These are phyloP conservation scores for Prolemur simus DNA, from an alignment of 2,113 vertebrate species.

Conservation along the genomic window DNA sequence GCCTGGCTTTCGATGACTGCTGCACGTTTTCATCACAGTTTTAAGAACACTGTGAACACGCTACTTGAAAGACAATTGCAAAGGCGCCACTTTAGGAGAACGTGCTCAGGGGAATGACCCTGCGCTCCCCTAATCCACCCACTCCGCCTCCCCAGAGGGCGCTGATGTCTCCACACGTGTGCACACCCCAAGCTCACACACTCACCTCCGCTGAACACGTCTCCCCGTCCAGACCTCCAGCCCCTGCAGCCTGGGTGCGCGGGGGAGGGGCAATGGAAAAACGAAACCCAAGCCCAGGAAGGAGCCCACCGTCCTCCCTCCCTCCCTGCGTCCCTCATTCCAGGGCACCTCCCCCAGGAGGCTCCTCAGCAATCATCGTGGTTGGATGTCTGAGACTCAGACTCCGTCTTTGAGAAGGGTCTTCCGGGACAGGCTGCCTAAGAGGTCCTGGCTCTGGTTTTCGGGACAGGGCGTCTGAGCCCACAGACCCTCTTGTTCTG, in stretches of 20 bases:
- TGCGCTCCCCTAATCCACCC: not conserved
- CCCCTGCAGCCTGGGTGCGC: not conserved
- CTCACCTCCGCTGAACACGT: not conserved
- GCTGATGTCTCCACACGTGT: rapidly evolving
- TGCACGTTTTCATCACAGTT: not conserved
- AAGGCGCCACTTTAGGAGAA: not conserved
- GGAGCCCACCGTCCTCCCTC: not conserved
- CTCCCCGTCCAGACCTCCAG: not conserved
- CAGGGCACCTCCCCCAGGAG: not conserved
- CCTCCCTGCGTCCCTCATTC: not conserved
- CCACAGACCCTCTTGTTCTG: too few species aligned
- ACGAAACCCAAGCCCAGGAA: not conserved
- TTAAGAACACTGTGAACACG: not conserved
- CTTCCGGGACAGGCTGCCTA: not conserved
- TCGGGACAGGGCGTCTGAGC: not conserved
- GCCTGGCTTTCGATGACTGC: not conserved
- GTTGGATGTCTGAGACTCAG: not conserved
- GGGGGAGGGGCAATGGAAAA: not conserved
- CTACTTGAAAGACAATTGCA: not conserved
- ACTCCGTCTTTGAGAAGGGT: not conserved
- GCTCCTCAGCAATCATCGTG: not conserved
- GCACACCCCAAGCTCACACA: not conserved
- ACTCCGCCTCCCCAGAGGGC: not conserved
- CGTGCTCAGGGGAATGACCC: not conserved
- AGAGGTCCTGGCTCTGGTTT: not conserved